A percentile compares a stretch with the other conserved stretches of the same genome.
These are phyloP conservation scores for Bombus cullumanus DNA, from an alignment of 1,140 invertebrate species.

Conservation along the genomic window DNA sequence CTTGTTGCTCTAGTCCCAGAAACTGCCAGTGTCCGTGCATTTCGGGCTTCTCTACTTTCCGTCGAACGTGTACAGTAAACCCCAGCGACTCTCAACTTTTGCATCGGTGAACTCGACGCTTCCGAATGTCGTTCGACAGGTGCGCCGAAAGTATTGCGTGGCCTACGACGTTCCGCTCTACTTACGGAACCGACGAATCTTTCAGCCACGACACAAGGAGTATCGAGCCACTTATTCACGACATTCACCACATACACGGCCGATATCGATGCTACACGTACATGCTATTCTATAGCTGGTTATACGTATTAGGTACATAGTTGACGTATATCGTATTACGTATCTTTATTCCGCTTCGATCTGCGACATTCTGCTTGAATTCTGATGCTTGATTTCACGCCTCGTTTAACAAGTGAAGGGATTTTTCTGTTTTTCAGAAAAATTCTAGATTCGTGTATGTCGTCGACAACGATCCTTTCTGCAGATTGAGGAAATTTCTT, in stretches of 20 bases:
- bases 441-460: too few relatives aligned
- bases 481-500: too few relatives aligned
- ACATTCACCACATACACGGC: background rate
- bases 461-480: too few relatives aligned
- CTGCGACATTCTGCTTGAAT: too few relatives aligned
- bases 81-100: slow-evolving; percentile 18
- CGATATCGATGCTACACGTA: background rate
- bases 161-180: slow-evolving; percentile 13
- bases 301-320: too few relatives aligned
- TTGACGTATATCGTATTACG: too few relatives aligned
- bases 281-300: too few relatives aligned
- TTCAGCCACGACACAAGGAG: background rate
- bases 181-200: background rate
- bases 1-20: slow-evolving; percentile 79
- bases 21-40: slow-evolving; percentile 59
- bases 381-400: too few relatives aligned
- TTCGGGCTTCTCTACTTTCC: slow-evolving; percentile 32
- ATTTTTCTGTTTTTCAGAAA: too few relatives aligned
- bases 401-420: too few relatives aligned
- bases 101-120: background rate
- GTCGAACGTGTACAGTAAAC: background rate
- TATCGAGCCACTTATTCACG: background rate
- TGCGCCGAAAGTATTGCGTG: background rate
- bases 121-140: background rate
- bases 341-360: too few relatives aligned